Percentiles rank a stretch among this genome's conserved stretches.
These are phyloP conservation scores for Malachius bipustulatus DNA, from an alignment of 2,888 invertebrate genomes.

Conservation along the genomic window DNA sequence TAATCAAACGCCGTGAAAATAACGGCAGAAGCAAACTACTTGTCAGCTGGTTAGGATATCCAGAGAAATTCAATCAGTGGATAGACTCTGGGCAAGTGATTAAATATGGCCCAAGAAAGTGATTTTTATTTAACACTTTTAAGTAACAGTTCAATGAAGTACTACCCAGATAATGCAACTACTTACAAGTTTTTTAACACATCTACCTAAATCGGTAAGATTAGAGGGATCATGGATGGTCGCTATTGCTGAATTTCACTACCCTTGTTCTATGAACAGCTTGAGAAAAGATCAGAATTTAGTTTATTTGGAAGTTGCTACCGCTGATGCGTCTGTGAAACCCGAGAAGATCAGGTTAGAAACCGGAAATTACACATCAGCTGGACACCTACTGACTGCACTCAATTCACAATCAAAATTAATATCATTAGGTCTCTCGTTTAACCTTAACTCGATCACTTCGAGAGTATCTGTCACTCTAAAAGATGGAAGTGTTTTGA, in stretches of 20 bases:
- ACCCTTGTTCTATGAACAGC: conserved; percentile 10
- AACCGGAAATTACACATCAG: conserved; percentile 9
- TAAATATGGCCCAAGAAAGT: no score
- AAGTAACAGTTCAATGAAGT: conserved; percentile 20
- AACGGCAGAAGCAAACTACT: conserved; percentile 13
- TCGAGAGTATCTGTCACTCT: not conserved
- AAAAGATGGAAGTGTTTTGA: no score
- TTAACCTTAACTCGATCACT: not conserved
- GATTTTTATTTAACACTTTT: conserved; percentile 21
- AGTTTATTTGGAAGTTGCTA: conserved; percentile 7
- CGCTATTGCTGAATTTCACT: conserved; percentile 12
- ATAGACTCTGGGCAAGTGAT: no score
- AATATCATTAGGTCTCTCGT: not conserved
- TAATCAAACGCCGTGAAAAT: no score
- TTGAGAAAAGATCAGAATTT: conserved; percentile 8
- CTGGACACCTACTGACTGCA: conserved; percentile 6
- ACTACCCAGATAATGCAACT: conserved; percentile 22
- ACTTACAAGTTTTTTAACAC: conserved; percentile 21
- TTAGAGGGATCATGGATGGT: conserved; percentile 21
- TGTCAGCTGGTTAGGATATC: conserved; percentile 23
- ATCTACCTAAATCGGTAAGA: conserved; percentile 17
- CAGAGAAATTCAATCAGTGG: conserved; percentile 20
- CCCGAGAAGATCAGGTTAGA: no score
- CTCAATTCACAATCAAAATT: not conserved
- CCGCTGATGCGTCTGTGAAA: conserved; percentile 5